A percentile compares a stretch with the other conserved stretches of the same genome.
phyloP scores from a whole-genome alignment of 1,140 invertebrate species.

The Delia radicum region DNA sequence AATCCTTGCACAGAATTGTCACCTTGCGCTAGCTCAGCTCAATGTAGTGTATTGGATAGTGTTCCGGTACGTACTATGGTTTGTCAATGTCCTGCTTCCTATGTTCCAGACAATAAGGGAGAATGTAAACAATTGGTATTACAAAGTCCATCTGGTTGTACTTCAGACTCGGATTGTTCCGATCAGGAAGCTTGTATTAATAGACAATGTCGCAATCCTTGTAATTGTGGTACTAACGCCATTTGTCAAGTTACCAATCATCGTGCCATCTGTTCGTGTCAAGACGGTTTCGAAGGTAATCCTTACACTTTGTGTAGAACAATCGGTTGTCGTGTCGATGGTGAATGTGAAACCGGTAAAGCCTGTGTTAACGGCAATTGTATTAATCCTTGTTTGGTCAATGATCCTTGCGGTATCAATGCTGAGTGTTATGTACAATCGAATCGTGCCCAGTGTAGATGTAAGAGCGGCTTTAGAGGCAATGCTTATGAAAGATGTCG shows the following conservation, averaged over 20 bases:
- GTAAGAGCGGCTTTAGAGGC: slow-evolving; percentile 76
- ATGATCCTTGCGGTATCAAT: slow-evolving; percentile 78
- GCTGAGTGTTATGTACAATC: slow-evolving; percentile 78
- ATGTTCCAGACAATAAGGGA: slow-evolving; percentile 74
- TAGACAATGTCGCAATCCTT: slow-evolving; percentile 80
- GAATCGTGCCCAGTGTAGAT: slow-evolving; percentile 77
- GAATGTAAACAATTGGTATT: slow-evolving; percentile 73
- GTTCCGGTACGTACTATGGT: slow-evolving; percentile 80
- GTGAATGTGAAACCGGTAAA: slow-evolving; percentile 76
- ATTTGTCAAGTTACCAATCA: slow-evolving; percentile 81
- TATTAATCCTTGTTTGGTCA: slow-evolving; percentile 77
- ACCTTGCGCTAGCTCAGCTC: slow-evolving; percentile 70
- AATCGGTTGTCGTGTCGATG: slow-evolving; percentile 75
- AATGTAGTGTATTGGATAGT: slow-evolving; percentile 78
- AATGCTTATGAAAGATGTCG: slow-evolving; percentile 75
- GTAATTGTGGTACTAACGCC: slow-evolving; percentile 82
- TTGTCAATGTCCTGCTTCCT: slow-evolving; percentile 80
- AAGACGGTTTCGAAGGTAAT: slow-evolving; percentile 80
- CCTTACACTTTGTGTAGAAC: slow-evolving; percentile 76
- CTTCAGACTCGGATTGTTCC: slow-evolving; percentile 74
- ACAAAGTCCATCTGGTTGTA: slow-evolving; percentile 70
- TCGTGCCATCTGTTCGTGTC: slow-evolving; percentile 81
- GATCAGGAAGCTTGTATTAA: slow-evolving; percentile 80
- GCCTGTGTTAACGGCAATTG: slow-evolving; percentile 83
- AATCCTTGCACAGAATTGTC: slow-evolving; percentile 75